Conservation (phyloP, 2,797 vertebrate species). For the Todus mexicanus region DNA sequence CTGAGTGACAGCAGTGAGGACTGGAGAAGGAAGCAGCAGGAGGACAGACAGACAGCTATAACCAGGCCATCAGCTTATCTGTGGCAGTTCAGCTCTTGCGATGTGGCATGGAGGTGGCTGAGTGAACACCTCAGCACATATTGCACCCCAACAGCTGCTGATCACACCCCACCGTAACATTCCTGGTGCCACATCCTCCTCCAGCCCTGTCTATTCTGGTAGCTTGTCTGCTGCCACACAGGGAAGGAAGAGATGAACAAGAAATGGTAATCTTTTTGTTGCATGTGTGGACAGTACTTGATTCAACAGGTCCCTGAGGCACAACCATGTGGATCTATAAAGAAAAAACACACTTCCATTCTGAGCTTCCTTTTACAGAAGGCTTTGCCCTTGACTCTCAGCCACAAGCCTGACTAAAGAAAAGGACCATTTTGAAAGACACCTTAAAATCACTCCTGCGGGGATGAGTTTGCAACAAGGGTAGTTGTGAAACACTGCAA, state of each 20-base stretch:
- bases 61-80: not conserved
- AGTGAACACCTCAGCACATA: not conserved
- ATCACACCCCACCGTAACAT: rapidly evolving
- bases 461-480: not conserved
- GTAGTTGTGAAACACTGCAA: not conserved
- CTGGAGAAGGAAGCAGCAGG: not conserved
- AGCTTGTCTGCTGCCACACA: not conserved
- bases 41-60: not conserved
- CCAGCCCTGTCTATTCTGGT: not conserved
- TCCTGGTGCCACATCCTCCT: not conserved
- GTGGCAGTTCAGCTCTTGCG: not conserved
- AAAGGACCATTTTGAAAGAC: not conserved
- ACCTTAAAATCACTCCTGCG: not conserved
- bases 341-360: not conserved
- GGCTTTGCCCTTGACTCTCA: not conserved
- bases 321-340: not conserved
- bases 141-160: not conserved
- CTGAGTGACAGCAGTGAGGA: not conserved
- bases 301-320: not conserved
- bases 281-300: not conserved
- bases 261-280: not conserved
- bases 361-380: not conserved
- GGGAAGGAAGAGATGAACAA: not conserved
- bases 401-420: not conserved
- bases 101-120: not conserved